A percentile compares a stretch with the other conserved stretches of the same genome.
phyloP scores from a whole-genome alignment of 2,888 invertebrate genomes.

The Polyploca ridens region DNA sequence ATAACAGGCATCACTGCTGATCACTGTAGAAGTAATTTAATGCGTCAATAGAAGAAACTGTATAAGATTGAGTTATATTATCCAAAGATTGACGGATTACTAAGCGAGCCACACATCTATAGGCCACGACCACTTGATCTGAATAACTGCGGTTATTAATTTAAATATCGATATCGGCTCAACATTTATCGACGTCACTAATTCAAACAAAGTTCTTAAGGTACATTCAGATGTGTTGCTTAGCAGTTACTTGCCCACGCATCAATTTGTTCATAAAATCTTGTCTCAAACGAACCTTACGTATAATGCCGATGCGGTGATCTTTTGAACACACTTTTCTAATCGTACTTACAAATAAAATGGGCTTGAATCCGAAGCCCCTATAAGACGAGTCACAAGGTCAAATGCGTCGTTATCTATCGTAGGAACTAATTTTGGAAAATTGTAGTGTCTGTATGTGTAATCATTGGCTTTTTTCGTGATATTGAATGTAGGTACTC shows the following conservation, averaged over 20 bases:
- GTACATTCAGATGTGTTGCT: constrained; percentile 22
- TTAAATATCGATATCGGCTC: background rate
- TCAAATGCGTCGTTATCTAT: constrained; percentile 25
- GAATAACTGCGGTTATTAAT: too few species aligned
- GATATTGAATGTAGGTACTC: background rate
- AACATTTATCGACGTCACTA: background rate
- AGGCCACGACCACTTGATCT: too few species aligned
- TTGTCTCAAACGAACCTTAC: constrained; percentile 24
- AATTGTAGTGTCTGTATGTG: background rate
- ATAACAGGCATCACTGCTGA: too few species aligned
- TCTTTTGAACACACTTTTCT: constrained; percentile 37
- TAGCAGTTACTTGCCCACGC: constrained; percentile 39
- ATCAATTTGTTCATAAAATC: constrained; percentile 37
- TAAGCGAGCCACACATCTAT: too few species aligned
- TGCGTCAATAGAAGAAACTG: too few species aligned
- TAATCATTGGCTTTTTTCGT: background rate
- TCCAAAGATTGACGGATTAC: too few species aligned
- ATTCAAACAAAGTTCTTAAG: background rate
- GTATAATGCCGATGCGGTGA: constrained; percentile 36
- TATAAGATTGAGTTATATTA: too few species aligned
- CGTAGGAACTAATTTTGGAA: background rate
- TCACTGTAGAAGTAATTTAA: too few species aligned
- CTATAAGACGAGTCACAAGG: constrained; percentile 28
- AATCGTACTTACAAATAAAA: constrained; percentile 30
- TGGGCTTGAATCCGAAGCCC: constrained; percentile 24